A percentile compares a stretch with the other conserved stretches of the same genome.
phyloP scores from a whole-genome alignment of 2,797 vertebrate genomes.

The Decapterus maruadsi region DNA sequence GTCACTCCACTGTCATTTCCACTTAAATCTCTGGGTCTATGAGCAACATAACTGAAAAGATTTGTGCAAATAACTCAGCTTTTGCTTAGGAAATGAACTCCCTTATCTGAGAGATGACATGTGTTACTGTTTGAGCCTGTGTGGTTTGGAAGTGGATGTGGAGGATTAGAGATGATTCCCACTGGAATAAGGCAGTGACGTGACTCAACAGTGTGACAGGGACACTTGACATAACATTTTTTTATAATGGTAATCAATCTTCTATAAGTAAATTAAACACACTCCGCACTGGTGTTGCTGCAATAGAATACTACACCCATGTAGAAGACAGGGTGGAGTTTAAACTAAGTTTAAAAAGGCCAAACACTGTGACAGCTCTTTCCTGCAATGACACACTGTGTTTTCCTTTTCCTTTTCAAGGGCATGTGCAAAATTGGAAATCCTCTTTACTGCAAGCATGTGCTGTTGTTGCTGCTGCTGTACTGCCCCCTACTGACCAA shows the following conservation, averaged over 20 bases:
- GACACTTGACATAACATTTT: background rate
- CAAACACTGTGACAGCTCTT: background rate
- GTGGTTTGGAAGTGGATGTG: conserved; percentile 37
- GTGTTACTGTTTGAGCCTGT: conserved; percentile 17
- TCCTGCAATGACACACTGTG: background rate
- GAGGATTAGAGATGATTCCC: conserved; percentile 11
- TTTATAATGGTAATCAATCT: background rate
- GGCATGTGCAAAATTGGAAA: background rate
- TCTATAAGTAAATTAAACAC: background rate
- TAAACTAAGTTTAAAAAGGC: no score
- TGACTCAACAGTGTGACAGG: conserved; percentile 10
- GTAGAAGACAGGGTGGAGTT: background rate
- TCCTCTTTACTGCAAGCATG: background rate
- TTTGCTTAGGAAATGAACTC: conserved; percentile 21
- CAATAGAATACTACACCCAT: background rate
- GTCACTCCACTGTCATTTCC: conserved; percentile 41
- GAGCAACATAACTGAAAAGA: background rate
- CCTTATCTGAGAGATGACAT: conserved; percentile 28
- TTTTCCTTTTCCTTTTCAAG: conserved; percentile 7
- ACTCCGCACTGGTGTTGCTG: background rate
- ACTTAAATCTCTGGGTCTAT: conserved; percentile 9
- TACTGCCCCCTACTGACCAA: conserved; percentile 59
- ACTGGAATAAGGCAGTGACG: conserved; percentile 18
- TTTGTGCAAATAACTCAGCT: conserved; percentile 22
- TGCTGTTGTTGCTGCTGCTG: conserved; percentile 4